phyloP scores from a whole-genome alignment of 2,797 vertebrate genomes.

The Perodicticus potto region DNA sequence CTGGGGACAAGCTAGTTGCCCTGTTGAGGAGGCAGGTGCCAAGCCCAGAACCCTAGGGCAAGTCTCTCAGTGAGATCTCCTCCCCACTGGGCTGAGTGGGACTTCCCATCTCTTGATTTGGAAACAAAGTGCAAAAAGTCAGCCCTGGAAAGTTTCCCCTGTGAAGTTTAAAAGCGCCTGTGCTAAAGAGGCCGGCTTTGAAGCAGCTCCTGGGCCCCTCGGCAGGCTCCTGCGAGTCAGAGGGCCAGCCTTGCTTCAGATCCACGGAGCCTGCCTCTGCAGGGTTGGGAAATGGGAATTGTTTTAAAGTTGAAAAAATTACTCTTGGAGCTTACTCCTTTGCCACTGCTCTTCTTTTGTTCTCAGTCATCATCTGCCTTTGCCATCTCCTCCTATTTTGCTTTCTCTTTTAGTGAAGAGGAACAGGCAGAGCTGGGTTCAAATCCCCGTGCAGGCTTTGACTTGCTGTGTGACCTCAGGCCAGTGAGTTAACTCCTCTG shows the following conservation, averaged over 20 bases:
- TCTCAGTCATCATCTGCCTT: slow-evolving; percentile 66
- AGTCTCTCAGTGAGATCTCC: slow-evolving; percentile 72
- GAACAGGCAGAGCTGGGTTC: slow-evolving; percentile 57
- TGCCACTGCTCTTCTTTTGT: slow-evolving; percentile 71
- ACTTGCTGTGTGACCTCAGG: slow-evolving; percentile 32
- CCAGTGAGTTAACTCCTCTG: slow-evolving; percentile 60
- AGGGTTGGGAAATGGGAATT: slow-evolving; percentile 83
- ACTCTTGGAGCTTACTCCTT: slow-evolving; percentile 76
- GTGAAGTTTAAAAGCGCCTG: slow-evolving; percentile 89
- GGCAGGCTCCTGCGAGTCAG: slow-evolving; percentile 87
- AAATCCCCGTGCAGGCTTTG: slow-evolving; percentile 4
- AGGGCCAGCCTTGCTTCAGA: slow-evolving; percentile 83
- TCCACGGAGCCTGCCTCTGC: slow-evolving; percentile 76
- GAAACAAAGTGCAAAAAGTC: slow-evolving; percentile 88
- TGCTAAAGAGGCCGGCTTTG: slow-evolving; percentile 88
- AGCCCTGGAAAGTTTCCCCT: slow-evolving; percentile 89
- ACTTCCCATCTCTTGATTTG: slow-evolving; percentile 88
- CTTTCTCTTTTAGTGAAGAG: slow-evolving; percentile 61
- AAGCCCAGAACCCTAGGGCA: slow-evolving; percentile 82
- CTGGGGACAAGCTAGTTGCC: slow-evolving; percentile 3
- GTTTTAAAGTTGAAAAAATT: slow-evolving; percentile 82
- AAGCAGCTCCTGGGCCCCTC: slow-evolving; percentile 86
- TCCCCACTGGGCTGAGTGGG: slow-evolving; percentile 85
- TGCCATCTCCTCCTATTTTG: slow-evolving; percentile 40
- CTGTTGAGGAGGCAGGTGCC: background rate